A percentile compares a stretch with the other conserved stretches of the same genome.
Conservation (phyloP, 1,140 invertebrate species). For the Aphaenogaster floridana region DNA sequence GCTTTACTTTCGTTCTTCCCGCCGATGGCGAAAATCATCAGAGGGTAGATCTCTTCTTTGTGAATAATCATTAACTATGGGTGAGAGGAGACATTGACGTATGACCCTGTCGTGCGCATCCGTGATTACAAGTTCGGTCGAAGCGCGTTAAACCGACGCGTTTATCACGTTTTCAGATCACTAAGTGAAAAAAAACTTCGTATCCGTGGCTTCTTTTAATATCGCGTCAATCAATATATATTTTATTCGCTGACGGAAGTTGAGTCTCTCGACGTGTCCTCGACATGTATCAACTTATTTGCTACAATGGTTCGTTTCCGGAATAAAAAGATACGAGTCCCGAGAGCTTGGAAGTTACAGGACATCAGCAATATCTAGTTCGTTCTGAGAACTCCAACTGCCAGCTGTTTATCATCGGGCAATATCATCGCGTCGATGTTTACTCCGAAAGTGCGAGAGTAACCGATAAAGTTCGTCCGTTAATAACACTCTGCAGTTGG, state of each 20-base stretch:
- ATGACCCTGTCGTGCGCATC: constrained; percentile 53
- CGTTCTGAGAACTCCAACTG: constrained; percentile 39
- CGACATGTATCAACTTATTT: background rate
- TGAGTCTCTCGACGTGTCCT: background rate
- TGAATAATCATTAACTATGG: constrained; percentile 77
- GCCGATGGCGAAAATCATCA: constrained; percentile 2
- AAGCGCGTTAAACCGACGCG: constrained; percentile 41
- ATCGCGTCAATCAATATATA: background rate
- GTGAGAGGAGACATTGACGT: constrained; percentile 73
- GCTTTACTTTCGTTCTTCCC: background rate
- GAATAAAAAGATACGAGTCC: constrained; percentile 33
- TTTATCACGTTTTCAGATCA: constrained; percentile 46
- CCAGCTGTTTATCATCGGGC: constrained; percentile 72
- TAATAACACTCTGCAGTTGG: constrained; percentile 69
- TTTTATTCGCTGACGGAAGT: constrained; percentile 18
- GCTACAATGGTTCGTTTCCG: constrained; percentile 31
- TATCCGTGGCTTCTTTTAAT: constrained; percentile 17
- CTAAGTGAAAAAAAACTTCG: background rate
- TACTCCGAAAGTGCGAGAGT: constrained; percentile 66
- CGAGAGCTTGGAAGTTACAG: constrained; percentile 27
- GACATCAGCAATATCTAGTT: constrained; percentile 50
- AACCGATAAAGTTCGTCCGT: constrained; percentile 78
- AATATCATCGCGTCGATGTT: constrained; percentile 72
- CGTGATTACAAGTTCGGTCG: constrained; percentile 45
- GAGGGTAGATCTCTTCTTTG: constrained; percentile 38